Base-by-base conservation (phyloP, 2,797 vertebrate genomes). In the Ceyx erithaca region DNA sequence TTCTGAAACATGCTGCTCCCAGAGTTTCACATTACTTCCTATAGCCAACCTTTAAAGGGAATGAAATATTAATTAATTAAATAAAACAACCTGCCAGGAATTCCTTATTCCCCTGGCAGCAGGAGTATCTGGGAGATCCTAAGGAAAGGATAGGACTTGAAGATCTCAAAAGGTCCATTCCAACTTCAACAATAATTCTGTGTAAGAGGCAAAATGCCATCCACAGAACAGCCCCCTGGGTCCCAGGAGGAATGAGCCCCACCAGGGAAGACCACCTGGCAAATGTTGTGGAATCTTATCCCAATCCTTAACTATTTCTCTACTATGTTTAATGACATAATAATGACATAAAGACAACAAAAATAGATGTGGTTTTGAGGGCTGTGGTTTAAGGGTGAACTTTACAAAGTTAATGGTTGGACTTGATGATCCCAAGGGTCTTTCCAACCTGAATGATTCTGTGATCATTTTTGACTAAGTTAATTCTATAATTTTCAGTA, bases 191-290 rank as follows among this genome's bases (percentile, higher is more conserved):
- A 37, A 37, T 37, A 37, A 37, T 37, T 37, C 37, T 37, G 37
- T 37, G 37, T 37, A 37, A 37, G 37, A 58, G 55, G 64, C 54
- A 22, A 17, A 40, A 73, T 17, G 25, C 25, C 40, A 14, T 12
- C 16, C 9, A 25, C 9, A 1, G 1, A 3, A 18, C 9, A 23
- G 41, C 14, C 22, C n/a, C 26, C 9, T 40, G 13, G 7, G 10
- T 14, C 23, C 35, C 21, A 19, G 33, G 7, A 51, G 78, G 41
- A 77, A 55, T 1, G 10, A 49, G 31, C 71, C 46, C 17, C 51
- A 28, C 19, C 45, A 37, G 31, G 12, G 6, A 77, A 28, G 11
- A 14, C 26, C 20, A 35, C 26, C 9, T 0, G 0, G 81, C 37
- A 35, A 80, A 52, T 8, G 13, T 4, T 3, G 0, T 1, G 13